phyloP scores from a whole-genome alignment of 2,888 invertebrate species.

The Heliconius aoede region DNA sequence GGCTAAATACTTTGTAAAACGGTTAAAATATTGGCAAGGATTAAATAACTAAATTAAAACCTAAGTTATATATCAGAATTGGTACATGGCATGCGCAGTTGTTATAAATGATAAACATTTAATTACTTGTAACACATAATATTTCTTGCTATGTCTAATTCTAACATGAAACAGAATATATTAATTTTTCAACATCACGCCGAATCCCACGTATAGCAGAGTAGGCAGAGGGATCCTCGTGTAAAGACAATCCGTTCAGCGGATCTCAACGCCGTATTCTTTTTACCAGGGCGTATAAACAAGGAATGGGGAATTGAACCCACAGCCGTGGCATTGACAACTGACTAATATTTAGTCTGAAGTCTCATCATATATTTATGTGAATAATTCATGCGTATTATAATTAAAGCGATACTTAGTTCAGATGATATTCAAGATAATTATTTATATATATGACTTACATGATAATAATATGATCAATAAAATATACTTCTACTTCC shows the following conservation, averaged over 20 bases:
- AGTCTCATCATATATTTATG: too few relatives aligned
- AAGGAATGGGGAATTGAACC: background rate
- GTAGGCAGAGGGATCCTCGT: too few relatives aligned
- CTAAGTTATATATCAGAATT: background rate
- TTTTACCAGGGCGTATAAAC: background rate
- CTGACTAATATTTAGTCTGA: too few relatives aligned
- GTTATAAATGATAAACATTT: conserved; percentile 17
- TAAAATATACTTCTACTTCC: conserved; percentile 5
- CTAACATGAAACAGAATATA: background rate
- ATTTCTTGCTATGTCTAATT: background rate
- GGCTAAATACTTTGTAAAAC: conserved; percentile 53
- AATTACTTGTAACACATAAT: background rate
- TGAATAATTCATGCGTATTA: conserved; percentile 16
- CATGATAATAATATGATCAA: conserved; percentile 4
- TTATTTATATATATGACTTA: background rate
- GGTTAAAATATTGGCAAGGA: conserved; percentile 46
- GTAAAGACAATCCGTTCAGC: too few relatives aligned
- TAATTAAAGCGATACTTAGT: conserved; percentile 6
- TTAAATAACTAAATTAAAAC: conserved; percentile 23
- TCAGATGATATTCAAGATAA: conserved; percentile 20
- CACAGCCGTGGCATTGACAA: background rate
- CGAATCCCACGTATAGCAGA: too few relatives aligned
- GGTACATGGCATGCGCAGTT: conserved; percentile 4
- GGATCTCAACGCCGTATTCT: background rate
- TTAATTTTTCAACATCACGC: background rate